Evolutionary conservation across 1,140 invertebrate genomes (phyloP).

Genomic region (Ptiloglossa arizonensis): DNA sequence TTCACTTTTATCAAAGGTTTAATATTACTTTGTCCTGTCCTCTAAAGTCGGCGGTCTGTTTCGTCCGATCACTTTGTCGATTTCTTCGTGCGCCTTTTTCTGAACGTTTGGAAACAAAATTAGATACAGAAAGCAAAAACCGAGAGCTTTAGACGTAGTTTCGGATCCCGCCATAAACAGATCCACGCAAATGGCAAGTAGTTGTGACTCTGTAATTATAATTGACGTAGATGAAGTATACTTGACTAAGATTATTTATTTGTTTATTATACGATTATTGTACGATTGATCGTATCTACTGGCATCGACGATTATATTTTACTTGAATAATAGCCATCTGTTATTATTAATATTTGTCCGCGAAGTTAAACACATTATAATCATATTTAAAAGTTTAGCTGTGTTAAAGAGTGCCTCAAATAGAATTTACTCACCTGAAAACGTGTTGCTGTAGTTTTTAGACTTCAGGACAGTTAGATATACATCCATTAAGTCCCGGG

Average conservation of each 20-base stretch:
- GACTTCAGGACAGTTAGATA: constrained; percentile 85
- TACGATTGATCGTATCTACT: no score
- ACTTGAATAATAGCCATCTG: no score
- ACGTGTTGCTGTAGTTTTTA: constrained; percentile 67
- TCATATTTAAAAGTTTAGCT: not conserved
- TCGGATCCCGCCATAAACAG: constrained; percentile 92
- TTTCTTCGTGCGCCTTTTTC: constrained; percentile 89
- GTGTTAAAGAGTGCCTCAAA: not conserved
- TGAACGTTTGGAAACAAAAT: constrained; percentile 90
- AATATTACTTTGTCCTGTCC: constrained; percentile 85
- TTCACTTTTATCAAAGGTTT: not conserved
- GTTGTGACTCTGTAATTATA: constrained; percentile 84
- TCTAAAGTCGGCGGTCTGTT: constrained; percentile 86
- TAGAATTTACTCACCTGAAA: constrained; percentile 51
- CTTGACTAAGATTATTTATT: no score
- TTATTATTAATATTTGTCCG: no score
- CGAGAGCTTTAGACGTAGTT: constrained; percentile 89
- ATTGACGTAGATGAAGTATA: not conserved
- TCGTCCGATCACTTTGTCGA: constrained; percentile 88
- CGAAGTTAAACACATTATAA: no score
- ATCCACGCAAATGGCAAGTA: constrained; percentile 90
- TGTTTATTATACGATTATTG: no score
- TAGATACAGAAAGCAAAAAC: constrained; percentile 90
- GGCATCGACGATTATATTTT: no score
- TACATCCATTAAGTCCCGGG: constrained; percentile 92